Conservation (phyloP, 2,888 invertebrate species). For the Eristalis arbustorum region DNA sequence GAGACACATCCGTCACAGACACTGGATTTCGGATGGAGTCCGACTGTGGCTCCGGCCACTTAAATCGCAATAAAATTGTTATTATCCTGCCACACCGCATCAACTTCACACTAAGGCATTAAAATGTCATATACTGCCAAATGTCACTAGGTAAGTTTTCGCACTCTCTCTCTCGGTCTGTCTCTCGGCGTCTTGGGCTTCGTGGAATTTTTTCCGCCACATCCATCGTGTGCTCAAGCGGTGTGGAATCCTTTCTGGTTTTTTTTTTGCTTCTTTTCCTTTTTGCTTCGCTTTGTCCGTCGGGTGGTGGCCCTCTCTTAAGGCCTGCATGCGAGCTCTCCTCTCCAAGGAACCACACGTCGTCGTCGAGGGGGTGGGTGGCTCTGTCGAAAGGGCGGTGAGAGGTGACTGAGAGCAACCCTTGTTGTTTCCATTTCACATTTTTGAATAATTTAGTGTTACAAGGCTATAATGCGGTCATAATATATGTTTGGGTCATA, state of each 20-base stretch:
- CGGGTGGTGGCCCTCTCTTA: not conserved
- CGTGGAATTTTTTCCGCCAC: constrained; percentile 61
- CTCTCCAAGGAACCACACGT: constrained; percentile 20
- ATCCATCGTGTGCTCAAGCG: constrained; percentile 40
- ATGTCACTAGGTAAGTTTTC: constrained; percentile 47
- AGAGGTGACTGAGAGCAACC: constrained; percentile 31
- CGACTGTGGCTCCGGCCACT: constrained; percentile 41
- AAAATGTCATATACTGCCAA: constrained; percentile 64
- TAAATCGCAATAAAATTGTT: constrained; percentile 67
- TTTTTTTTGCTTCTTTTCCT: not conserved
- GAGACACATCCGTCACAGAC: constrained; percentile 41
- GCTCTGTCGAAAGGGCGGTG: not conserved
- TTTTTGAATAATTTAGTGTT: constrained; percentile 71
- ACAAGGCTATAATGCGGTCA: constrained; percentile 72
- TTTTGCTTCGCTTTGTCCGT: not conserved
- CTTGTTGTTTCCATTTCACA: constrained; percentile 67
- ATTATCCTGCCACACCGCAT: constrained; percentile 68
- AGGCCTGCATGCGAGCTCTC: constrained; percentile 50
- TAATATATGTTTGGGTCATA: constrained; percentile 71
- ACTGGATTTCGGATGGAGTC: constrained; percentile 30
- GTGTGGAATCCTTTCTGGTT: constrained; percentile 36
- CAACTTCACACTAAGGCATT: constrained; percentile 67
- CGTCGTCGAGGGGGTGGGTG: not conserved
- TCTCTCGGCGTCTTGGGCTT: constrained; percentile 2
- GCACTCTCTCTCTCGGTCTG: too few relatives aligned